Evolutionary conservation across 2,113 vertebrate species (phyloP), one percentile per base, ranked within the genome.

Genomic region (Triplophysa siluroides): DNA sequence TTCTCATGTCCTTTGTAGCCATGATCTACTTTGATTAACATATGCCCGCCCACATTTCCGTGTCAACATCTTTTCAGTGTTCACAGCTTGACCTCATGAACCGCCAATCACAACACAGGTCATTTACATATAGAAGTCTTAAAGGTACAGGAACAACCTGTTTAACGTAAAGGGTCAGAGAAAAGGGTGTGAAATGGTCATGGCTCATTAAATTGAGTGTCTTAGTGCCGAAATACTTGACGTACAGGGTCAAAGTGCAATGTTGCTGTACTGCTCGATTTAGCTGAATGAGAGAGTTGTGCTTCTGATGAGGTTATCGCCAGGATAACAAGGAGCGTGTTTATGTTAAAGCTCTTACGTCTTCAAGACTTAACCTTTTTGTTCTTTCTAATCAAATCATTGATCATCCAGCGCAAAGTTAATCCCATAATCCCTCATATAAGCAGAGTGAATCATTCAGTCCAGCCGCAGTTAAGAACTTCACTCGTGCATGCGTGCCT

Each of bases 351-450:
- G 60, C 61, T 64, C 11, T 1, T 29, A 7, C 5, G 11, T 65
- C 65, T 64, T 76, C 33, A 47, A 38, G 62, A 38, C 47, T 52
- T 77, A 77, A 65, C 60, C 24, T 65, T 77, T 77, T 77, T 77
- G 74, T 77, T 77, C 11, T 21, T 61, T 50, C 24, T 77, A 77
- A 77, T 77, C 74, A 52, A 77, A 65, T 65, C 62, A 77, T 77
- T 77, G 74, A 77, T 77, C 62, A 77, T 65, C 45, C 45, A 24
- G 74, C 52, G 74, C 24, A 50, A 54, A 77, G 74, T 77, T 77
- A 65, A 77, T 65, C 74, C 43, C 62, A 54, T 77, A 77, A 77
- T 65, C 74, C 62, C 24, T 77, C 41, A 75, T 75, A 75, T 75
- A 41, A 75, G 21, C 72, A 9, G 12, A 61, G 71, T 43, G 38